These are phyloP conservation scores for Leptopilina syphax DNA, from an alignment of 2,888 invertebrate species.

Conservation along the genomic window DNA sequence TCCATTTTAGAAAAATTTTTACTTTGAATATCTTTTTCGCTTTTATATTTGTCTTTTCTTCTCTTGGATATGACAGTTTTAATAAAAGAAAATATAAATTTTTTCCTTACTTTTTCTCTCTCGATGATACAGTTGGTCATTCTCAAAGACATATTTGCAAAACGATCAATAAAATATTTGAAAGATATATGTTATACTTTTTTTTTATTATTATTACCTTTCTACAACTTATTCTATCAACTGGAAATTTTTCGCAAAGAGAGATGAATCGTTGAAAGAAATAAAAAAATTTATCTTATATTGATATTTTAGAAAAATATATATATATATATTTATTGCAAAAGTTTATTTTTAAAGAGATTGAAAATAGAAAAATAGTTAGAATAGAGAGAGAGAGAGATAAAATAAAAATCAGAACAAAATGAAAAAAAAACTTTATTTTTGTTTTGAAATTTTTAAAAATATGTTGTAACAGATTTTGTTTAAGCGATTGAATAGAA, in stretches of 20 bases:
- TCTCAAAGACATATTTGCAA: constrained; percentile 26
- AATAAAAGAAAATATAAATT: constrained; percentile 1
- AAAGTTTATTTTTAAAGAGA: no score
- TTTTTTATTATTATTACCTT: background rate
- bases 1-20: no score
- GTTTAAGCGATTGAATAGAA: no score
- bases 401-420: no score
- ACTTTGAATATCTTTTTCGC: background rate
- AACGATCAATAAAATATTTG: constrained; percentile 24
- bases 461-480: no score
- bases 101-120: background rate
- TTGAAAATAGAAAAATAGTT: no score
- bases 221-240: background rate
- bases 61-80: background rate
- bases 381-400: no score
- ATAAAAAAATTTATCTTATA: no score
- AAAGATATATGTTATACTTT: background rate
- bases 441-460: no score
- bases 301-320: no score
- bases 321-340: no score
- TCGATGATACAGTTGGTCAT: background rate
- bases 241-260: background rate
- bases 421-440: no score
- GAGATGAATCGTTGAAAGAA: background rate
- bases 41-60: background rate